Percentiles rank a stretch among this genome's conserved stretches.
Evolutionary conservation across 2,113 vertebrate genomes (phyloP).

Genomic region (Eira barbara): DNA sequence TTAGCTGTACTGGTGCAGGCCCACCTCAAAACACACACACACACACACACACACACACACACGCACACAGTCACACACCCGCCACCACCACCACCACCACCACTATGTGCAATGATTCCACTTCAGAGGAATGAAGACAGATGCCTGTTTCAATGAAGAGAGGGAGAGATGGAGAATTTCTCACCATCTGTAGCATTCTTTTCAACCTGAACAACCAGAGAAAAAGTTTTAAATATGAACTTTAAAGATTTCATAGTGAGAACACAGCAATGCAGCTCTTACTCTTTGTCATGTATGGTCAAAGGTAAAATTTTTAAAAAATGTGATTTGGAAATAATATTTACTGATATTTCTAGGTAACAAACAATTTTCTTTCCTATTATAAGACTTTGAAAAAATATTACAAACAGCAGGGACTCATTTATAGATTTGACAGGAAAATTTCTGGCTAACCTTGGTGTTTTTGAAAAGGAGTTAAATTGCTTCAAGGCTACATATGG

Average conservation of each 20-base stretch:
- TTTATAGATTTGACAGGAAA: conserved; percentile 39
- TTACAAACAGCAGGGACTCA: not conserved
- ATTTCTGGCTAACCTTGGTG: not conserved
- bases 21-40: accelerated
- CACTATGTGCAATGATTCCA: not conserved
- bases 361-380: conserved; percentile 2
- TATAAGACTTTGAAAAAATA: not conserved
- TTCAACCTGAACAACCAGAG: not conserved
- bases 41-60: too few species aligned
- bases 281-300: not conserved
- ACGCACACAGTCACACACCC: not conserved
- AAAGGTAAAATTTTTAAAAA: conserved; percentile 35
- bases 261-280: not conserved
- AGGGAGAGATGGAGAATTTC: not conserved
- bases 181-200: not conserved
- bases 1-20: not conserved
- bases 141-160: not conserved
- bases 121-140: not conserved
- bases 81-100: too few species aligned
- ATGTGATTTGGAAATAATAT: conserved; percentile 44
- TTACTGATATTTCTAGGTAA: not conserved
- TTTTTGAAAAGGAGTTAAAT: conserved; percentile 1
- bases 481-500: not conserved
- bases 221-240: not conserved
- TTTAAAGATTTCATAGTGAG: not conserved